These are phyloP conservation scores for Copsychus sechellarum DNA, from an alignment of 2,113 vertebrate species.

Conservation along the genomic window DNA sequence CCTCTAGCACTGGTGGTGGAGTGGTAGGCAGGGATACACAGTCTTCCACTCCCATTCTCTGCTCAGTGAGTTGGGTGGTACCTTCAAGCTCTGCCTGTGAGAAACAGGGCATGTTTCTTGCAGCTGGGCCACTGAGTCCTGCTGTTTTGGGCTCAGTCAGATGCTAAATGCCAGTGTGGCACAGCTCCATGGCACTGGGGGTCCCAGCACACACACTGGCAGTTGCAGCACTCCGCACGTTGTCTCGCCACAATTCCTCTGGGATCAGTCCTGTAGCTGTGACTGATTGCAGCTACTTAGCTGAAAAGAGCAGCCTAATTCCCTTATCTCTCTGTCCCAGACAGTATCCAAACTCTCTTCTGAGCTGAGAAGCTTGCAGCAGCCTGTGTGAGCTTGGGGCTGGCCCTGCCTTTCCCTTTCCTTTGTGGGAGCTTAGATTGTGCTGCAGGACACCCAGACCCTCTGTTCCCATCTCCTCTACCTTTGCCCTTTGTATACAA, in stretches of 20 bases:
- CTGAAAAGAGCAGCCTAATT: conserved; percentile 57
- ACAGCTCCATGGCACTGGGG: not conserved
- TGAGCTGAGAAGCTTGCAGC: conserved; percentile 29
- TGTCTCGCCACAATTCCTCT: not conserved
- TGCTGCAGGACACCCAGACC: not conserved
- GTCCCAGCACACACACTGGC: not conserved
- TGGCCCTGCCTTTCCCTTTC: not conserved
- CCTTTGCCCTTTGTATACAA: conserved; percentile 59
- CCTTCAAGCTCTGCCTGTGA: not conserved
- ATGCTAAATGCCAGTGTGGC: not conserved
- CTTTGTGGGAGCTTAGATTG: conserved; percentile 42
- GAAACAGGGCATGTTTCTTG: not conserved
- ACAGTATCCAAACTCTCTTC: not conserved
- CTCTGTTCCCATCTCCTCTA: conserved; percentile 41
- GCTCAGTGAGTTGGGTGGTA: not conserved
- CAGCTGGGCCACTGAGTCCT: not conserved
- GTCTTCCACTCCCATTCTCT: rapidly evolving
- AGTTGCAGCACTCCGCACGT: not conserved
- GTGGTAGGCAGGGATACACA: not conserved
- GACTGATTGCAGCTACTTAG: conserved; percentile 57
- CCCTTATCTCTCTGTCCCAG: conserved; percentile 63
- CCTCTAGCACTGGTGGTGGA: not conserved
- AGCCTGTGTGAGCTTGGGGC: not conserved
- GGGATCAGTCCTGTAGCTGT: conserved; percentile 25
- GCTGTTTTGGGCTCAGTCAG: not conserved